These are phyloP conservation scores for Megaleporinus macrocephalus DNA, from an alignment of 2,113 vertebrate genomes.

Conservation along the genomic window DNA sequence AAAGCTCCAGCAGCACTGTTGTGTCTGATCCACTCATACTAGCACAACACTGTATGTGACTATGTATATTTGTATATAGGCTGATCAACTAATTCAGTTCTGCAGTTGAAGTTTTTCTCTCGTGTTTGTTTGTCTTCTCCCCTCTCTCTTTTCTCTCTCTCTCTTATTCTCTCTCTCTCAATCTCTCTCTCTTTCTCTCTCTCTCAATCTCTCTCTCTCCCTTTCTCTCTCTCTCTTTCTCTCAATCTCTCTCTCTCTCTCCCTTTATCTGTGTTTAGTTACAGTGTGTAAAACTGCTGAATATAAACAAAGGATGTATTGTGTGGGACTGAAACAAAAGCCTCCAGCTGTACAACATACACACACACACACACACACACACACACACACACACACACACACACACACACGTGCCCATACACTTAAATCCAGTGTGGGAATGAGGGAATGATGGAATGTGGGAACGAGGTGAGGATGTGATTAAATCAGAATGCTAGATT, in stretches of 20 bases:
- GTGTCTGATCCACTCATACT: no score
- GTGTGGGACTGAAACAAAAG: conserved; percentile 54
- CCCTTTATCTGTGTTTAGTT: neutral
- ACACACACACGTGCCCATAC: conserved; percentile 22
- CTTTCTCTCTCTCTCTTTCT: neutral
- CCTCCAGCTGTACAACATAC: conserved; percentile 33
- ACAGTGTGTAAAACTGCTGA: conserved; percentile 41
- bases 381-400: conserved; percentile 22
- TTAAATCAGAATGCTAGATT: conserved; percentile 58
- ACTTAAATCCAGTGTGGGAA: neutral
- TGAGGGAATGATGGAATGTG: no score
- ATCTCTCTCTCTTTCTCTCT: no score
- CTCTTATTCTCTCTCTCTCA: neutral
- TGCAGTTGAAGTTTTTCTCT: no score
- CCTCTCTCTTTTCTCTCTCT: neutral
- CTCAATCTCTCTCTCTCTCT: neutral
- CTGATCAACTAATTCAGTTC: no score
- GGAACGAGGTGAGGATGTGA: conserved; percentile 58
- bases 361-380: conserved; percentile 28
- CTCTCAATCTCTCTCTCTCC: neutral
- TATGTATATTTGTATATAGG: no score
- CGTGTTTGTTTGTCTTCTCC: no score
- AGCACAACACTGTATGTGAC: no score
- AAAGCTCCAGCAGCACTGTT: no score
- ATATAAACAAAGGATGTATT: conserved; percentile 58